These are phyloP conservation scores for Steinernema khuongi DNA, from an alignment of 1,140 invertebrate genomes.

Conservation along the genomic window DNA sequence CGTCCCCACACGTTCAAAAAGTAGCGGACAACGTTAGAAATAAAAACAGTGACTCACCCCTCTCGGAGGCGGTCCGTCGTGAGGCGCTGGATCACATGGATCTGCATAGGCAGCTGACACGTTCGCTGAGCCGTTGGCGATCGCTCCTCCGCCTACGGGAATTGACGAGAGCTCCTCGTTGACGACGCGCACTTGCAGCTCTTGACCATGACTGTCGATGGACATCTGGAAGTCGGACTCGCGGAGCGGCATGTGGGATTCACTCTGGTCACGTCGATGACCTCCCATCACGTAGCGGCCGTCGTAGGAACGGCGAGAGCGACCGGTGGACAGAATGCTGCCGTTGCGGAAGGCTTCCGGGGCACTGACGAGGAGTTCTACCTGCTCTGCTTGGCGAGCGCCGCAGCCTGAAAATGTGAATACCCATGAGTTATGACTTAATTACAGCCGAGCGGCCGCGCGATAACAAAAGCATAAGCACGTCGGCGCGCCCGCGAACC, in stretches of 20 bases:
- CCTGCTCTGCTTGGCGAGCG: not conserved
- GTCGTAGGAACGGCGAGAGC: not conserved
- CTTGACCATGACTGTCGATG: not conserved
- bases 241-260: not conserved
- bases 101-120: not conserved
- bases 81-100: slow-evolving; percentile 7
- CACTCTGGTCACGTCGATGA: not conserved
- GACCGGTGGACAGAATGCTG: too few species aligned
- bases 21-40: not conserved
- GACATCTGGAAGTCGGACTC: not conserved
- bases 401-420: not conserved
- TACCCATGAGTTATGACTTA: not conserved
- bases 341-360: too few species aligned
- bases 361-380: not conserved
- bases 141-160: not conserved
- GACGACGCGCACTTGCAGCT: not conserved
- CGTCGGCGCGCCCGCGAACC: not conserved
- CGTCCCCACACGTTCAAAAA: too few species aligned
- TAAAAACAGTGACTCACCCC: not conserved
- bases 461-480: not conserved
- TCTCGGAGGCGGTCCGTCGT: not conserved
- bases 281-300: slow-evolving; percentile 2
- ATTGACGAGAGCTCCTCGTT: not conserved
- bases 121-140: slow-evolving; percentile 8
- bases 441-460: not conserved